Evolutionary conservation across 2,113 vertebrate genomes (phyloP), one percentile per base, ranked within the genome.

Genomic region (Bos javanicus): DNA sequence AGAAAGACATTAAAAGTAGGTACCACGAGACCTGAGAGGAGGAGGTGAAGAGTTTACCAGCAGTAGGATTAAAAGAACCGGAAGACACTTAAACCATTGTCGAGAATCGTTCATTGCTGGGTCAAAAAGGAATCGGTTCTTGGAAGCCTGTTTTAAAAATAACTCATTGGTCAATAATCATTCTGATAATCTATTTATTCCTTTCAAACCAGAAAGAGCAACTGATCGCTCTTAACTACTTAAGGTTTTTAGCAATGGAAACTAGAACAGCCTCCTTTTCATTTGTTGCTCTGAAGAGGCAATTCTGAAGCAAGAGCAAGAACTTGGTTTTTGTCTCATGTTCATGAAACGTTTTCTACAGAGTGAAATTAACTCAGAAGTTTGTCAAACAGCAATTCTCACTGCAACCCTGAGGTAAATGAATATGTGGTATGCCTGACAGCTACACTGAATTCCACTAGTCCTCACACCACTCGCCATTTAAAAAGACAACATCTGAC

Each of bases 401-500:
- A 26, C 36, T 36, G 67, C 26, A 59, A 50, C 36, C 5, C 71
- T 46, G 36, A 90, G 80, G 80, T 90, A 86, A 83, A 95, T 57
- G 82, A 94, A 2, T 15, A 25, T 67, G 87, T 91, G 76, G 82
- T 59, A 67, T 10, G 43, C 46, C 50, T 97, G 76, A 96, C 92
- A 83, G 78, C 80, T 88, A 91, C 94, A 93, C 87, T 17, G 23
- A 96, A 71, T 92, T n/a, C 90, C 85, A 14, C 89, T 6, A 52
- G 74, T 78, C 88, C 25, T 94, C 95, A 91, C 91, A 97, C 60
- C 48, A 50, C 52, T 94, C n/a, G 74, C 96, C 33, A 26, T 93
- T 93, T 64, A 82, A 74, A 96, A 94, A 95, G 94, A 94, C 94
- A 98, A 60, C 84, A 46, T 86, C 89, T 89, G 87, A 78, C 46